phyloP scores from a whole-genome alignment of 2,797 vertebrate species.

The Acrossocheilus wenchowensis region DNA sequence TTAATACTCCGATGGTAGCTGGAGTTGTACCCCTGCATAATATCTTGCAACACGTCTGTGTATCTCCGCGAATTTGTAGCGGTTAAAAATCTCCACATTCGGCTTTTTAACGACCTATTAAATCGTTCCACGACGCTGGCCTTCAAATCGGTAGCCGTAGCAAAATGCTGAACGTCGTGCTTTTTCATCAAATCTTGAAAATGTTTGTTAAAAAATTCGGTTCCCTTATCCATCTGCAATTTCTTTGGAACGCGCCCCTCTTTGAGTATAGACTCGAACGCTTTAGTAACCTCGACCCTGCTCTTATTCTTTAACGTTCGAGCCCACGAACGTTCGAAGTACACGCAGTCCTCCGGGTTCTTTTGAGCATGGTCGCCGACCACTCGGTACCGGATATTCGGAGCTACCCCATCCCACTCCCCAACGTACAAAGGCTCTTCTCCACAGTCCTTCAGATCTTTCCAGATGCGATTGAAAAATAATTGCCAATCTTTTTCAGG shows the following conservation, averaged over 20 bases:
- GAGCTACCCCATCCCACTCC: too few relatives aligned
- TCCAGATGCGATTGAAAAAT: too few relatives aligned
- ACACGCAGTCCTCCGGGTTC: too few relatives aligned
- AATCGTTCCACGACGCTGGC: neutral
- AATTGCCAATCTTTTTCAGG: too few relatives aligned
- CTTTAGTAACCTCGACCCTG: neutral
- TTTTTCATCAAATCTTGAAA: neutral
- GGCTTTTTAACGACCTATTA: neutral
- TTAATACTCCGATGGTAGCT: too few relatives aligned
- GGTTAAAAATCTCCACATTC: conserved; percentile 23
- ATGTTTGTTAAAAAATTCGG: neutral
- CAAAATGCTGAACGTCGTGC: conserved; percentile 10
- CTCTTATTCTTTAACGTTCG: neutral
- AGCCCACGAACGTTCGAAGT: neutral
- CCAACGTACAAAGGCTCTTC: too few relatives aligned
- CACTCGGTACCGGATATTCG: too few relatives aligned
- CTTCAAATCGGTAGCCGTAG: neutral
- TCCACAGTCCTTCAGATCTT: too few relatives aligned
- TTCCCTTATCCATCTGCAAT: neutral
- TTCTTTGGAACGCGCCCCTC: too few relatives aligned
- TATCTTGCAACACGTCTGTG: too few relatives aligned
- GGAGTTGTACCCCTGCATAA: too few relatives aligned
- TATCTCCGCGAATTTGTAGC: neutral
- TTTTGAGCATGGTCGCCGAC: too few relatives aligned
- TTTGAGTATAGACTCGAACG: neutral